phyloP scores from a whole-genome alignment of 1,140 invertebrate species.

The Anthonomus grandis region DNA sequence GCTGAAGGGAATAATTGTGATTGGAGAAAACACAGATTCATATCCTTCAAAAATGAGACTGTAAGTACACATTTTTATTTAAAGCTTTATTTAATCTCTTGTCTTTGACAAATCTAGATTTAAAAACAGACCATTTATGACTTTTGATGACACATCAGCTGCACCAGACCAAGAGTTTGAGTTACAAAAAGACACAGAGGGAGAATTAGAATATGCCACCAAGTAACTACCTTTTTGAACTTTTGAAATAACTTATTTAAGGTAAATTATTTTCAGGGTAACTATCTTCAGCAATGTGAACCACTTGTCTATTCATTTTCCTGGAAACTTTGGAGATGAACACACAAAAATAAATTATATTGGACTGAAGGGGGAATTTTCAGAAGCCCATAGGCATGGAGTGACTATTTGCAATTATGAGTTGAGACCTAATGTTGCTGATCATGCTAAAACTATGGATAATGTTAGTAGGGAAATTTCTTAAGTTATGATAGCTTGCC shows the following conservation, averaged over 20 bases:
- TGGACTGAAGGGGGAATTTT: constrained; percentile 90
- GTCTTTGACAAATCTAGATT: constrained; percentile 57
- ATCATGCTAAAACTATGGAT: constrained; percentile 73
- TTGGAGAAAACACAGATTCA: constrained; percentile 78
- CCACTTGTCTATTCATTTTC: constrained; percentile 87
- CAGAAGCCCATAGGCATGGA: constrained; percentile 77
- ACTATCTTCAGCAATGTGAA: constrained; percentile 87
- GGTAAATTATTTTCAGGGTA: constrained; percentile 58
- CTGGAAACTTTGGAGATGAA: constrained; percentile 80
- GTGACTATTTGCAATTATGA: constrained; percentile 91
- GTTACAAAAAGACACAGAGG: constrained; percentile 71
- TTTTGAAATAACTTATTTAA: neutral
- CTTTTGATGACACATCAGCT: constrained; percentile 78
- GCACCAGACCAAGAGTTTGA: constrained; percentile 90
- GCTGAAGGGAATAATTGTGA: constrained; percentile 87
- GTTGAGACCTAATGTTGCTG: constrained; percentile 73
- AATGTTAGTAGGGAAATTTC: too few species aligned
- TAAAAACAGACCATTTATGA: constrained; percentile 91
- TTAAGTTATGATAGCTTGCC: too few species aligned
- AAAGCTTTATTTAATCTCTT: neutral
- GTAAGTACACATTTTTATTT: constrained; percentile 54
- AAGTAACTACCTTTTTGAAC: constrained; percentile 60
- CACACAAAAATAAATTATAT: constrained; percentile 89
- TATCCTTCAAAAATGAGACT: constrained; percentile 84
- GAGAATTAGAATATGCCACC: constrained; percentile 81